phyloP scores from a whole-genome alignment of 1,140 invertebrate genomes.

The Zaprionus tsacasi region DNA sequence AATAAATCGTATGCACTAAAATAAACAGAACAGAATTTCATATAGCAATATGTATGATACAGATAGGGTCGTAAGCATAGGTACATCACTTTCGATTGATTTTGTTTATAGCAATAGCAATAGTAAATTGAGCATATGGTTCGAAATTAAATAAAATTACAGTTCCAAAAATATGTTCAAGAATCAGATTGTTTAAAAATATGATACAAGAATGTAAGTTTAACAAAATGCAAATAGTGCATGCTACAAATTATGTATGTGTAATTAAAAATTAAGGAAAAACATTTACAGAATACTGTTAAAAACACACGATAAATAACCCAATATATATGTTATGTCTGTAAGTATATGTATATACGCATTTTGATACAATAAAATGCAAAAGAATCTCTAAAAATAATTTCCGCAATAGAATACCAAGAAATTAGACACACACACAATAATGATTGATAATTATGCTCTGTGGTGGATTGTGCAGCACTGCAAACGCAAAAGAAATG shows the following conservation, averaged over 20 bases:
- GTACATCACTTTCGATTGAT: conserved; percentile 26
- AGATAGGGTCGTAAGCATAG: conserved; percentile 19
- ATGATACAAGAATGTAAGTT: conserved; percentile 16
- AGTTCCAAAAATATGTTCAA: conserved; percentile 35
- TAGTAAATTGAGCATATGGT: conserved; percentile 37
- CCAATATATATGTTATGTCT: conserved; percentile 27
- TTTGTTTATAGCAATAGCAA: conserved; percentile 27
- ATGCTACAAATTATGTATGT: conserved; percentile 29
- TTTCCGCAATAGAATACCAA: conserved; percentile 44
- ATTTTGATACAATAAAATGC: conserved; percentile 66
- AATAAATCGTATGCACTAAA: conserved; percentile 38
- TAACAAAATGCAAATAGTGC: conserved; percentile 54
- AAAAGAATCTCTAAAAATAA: conserved; percentile 65
- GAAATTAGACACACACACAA: conserved; percentile 33
- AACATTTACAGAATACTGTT: conserved; percentile 55
- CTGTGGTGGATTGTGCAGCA: conserved; percentile 59
- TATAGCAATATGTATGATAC: conserved; percentile 32
- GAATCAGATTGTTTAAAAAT: conserved; percentile 6
- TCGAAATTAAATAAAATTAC: conserved; percentile 38
- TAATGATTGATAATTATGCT: conserved; percentile 11
- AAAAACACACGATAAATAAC: conserved; percentile 59
- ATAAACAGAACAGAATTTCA: conserved; percentile 33
- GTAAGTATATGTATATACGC: conserved; percentile 44
- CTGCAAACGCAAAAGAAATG: conserved; percentile 74
- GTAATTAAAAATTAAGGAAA: conserved; percentile 28